Evolutionary conservation across 64 coral and sea anemone genomes (phyloP), one percentile per base, ranked within the genome.

Genomic region (Orbicella faveolata): DNA sequence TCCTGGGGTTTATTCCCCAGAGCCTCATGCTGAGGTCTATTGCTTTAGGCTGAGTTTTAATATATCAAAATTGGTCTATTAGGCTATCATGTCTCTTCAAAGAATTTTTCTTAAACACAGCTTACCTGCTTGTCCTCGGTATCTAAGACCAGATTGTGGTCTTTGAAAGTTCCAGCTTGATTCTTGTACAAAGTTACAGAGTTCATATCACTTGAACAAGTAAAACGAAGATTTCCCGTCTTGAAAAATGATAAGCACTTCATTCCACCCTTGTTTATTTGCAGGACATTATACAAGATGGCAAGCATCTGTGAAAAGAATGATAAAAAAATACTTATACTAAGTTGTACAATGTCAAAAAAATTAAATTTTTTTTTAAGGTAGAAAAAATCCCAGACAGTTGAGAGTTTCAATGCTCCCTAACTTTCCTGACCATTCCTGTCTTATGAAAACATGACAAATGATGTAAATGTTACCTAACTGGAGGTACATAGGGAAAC

Each of bases 241-340:
- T 98, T 61, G 81, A 98, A 98, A 92, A 98, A 98, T 69, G 96
- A 98, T 51, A 98, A 81, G 9, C 93, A 87, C n/a, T 74, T 64
- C 89, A 98, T 89, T 33, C 96, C 96, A 89, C 94, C 96, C 73
- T 91, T 98, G 68, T 55, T 83, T 52, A 98, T 95, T 73, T 88
- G 90, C 35, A 94, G 23, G 36, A 95, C 93, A 78, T 88, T 84
- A 74, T 90, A 81, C 70, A 95, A 90, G 5, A 95, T 68, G 30
- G 82, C 90, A 37, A 95, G 81, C 41, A 95, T 95, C 96, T 98
- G 68, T 23, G 79, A 81, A 17, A 14, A 18, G 74, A 41, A 78
- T 80, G 18, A 78, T 52, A 17, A n/a, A 5, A 23, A 48, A 78
- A 52, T 21, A 21, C 30, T 30, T 30, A 20, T 77, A 19, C 8